phyloP scores from a whole-genome alignment of 2,888 invertebrate genomes.

The Clepsis dumicolana region DNA sequence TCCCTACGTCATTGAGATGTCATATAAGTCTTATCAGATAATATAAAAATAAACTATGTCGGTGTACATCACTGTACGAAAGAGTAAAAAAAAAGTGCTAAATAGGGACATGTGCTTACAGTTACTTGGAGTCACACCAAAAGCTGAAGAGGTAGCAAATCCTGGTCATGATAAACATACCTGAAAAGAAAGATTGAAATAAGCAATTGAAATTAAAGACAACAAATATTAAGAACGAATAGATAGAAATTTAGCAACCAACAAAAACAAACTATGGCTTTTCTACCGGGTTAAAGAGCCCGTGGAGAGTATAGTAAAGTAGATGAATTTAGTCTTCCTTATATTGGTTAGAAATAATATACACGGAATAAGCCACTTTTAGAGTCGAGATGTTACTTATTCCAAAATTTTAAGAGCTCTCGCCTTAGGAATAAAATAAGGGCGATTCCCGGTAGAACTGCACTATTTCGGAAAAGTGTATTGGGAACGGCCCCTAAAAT shows the following conservation, averaged over 20 bases:
- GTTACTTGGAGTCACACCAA: slow-evolving; percentile 10
- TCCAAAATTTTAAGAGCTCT: too few relatives aligned
- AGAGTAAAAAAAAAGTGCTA: slow-evolving; percentile 44
- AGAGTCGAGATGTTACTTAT: not conserved
- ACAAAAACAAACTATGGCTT: not conserved
- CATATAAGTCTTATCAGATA: slow-evolving; percentile 58
- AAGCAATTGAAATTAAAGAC: slow-evolving; percentile 1
- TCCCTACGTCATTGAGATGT: slow-evolving; percentile 59
- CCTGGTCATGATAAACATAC: slow-evolving; percentile 32
- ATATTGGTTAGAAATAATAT: not conserved
- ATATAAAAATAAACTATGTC: slow-evolving; percentile 22
- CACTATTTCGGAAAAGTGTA: too few relatives aligned
- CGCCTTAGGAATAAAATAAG: too few relatives aligned
- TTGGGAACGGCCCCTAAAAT: too few relatives aligned
- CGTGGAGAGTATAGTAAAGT: not conserved
- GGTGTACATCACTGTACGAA: not conserved
- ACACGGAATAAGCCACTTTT: not conserved
- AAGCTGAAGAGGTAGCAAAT: not conserved
- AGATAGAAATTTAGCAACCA: not conserved
- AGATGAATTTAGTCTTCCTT: not conserved
- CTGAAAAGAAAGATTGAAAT: slow-evolving; percentile 33
- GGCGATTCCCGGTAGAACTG: too few relatives aligned
- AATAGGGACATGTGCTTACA: not conserved
- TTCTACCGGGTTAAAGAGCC: not conserved
- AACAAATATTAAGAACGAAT: too few relatives aligned